Percentiles rank a stretch among this genome's conserved stretches.
These are phyloP conservation scores for Coilia nasus DNA, from an alignment of 2,797 vertebrate species.

Conservation along the genomic window DNA sequence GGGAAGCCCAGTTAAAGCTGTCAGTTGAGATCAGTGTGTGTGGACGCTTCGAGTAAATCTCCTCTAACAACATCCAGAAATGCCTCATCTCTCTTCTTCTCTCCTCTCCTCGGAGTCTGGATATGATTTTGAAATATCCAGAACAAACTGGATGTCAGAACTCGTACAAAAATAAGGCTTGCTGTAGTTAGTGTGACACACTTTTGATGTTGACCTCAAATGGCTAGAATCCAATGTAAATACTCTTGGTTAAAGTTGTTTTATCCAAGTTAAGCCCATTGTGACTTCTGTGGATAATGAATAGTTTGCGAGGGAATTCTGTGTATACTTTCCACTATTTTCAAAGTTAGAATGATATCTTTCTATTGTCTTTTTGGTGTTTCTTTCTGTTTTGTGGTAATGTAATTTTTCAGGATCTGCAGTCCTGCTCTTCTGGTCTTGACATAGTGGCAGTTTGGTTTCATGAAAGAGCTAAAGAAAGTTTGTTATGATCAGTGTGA, in stretches of 20 bases:
- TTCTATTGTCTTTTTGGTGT: too few species aligned
- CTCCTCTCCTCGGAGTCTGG: neutral
- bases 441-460: too few species aligned
- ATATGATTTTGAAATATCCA: slow-evolving; percentile 17
- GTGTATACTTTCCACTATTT: too few species aligned
- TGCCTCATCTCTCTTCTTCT: slow-evolving; percentile 2
- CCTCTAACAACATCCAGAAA: slow-evolving; percentile 41
- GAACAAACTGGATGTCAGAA: slow-evolving; percentile 12
- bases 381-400: too few species aligned
- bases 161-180: slow-evolving; percentile 20
- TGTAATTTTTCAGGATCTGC: too few species aligned
- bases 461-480: too few species aligned
- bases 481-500: neutral
- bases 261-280: neutral
- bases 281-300: neutral
- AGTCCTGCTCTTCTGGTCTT: too few species aligned
- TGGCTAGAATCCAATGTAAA: slow-evolving; percentile 18
- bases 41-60: slow-evolving; percentile 47
- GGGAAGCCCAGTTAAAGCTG: slow-evolving; percentile 52
- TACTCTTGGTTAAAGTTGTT: neutral
- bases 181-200: slow-evolving; percentile 6
- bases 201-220: slow-evolving; percentile 13
- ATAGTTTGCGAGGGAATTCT: neutral
- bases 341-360: too few species aligned
- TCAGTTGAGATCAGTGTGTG: slow-evolving; percentile 50